A percentile compares a stretch with the other conserved stretches of the same genome.
These are phyloP conservation scores for Phlogophora meticulosa DNA, from an alignment of 2,888 invertebrate species.

Conservation along the genomic window DNA sequence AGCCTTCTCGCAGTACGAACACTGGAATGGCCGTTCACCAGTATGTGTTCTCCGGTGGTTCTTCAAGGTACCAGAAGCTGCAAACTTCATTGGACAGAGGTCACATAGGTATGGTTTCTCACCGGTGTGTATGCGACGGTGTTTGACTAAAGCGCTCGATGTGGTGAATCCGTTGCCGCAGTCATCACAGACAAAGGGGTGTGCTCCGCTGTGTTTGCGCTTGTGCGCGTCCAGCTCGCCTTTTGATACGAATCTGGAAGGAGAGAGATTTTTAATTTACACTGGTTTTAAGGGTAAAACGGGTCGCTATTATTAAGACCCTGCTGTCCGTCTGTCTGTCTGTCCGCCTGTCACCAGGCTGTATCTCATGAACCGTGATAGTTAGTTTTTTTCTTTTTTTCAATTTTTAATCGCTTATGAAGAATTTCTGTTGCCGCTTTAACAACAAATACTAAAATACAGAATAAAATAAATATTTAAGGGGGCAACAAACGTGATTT, in stretches of 20 bases:
- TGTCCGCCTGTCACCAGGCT: too few relatives aligned
- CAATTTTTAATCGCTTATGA: too few relatives aligned
- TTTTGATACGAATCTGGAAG: slow-evolving; percentile 86
- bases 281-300: too few relatives aligned
- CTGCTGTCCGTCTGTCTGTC: too few relatives aligned
- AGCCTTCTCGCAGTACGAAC: slow-evolving; percentile 89
- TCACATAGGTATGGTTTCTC: slow-evolving; percentile 92
- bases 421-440: too few relatives aligned
- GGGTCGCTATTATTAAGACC: too few relatives aligned
- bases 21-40: slow-evolving; percentile 91
- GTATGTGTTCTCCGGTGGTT: slow-evolving; percentile 91
- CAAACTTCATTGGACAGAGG: slow-evolving; percentile 90
- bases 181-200: slow-evolving; percentile 91
- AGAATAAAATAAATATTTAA: too few relatives aligned
- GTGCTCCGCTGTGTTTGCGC: slow-evolving; percentile 91
- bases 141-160: slow-evolving; percentile 91
- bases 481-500: too few relatives aligned
- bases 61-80: slow-evolving; percentile 91
- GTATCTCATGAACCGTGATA: too few relatives aligned
- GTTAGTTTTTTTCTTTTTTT: too few relatives aligned
- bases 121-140: slow-evolving; percentile 91
- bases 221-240: slow-evolving; percentile 90
- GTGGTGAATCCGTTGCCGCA: slow-evolving; percentile 91
- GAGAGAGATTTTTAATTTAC: not conserved
- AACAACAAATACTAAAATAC: too few relatives aligned